These are phyloP conservation scores for Ranitomeya variabilis DNA, from an alignment of 2,113 vertebrate genomes.

Conservation along the genomic window DNA sequence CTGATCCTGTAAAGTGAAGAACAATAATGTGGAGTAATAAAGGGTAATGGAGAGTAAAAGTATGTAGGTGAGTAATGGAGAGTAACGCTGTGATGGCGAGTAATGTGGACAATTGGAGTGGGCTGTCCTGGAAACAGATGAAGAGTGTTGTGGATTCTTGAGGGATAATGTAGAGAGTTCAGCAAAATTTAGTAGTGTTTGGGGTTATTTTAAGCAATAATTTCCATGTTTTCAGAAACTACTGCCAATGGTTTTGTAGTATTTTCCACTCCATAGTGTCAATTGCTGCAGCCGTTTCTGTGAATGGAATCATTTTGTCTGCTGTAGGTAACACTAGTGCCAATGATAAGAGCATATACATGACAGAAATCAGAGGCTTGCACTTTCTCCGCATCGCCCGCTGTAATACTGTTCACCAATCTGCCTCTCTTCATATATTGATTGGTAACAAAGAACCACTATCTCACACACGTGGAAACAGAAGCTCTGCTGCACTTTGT, in stretches of 20 bases:
- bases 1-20: too few relatives aligned
- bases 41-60: not conserved
- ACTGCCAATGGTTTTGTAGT: slow-evolving; percentile 14
- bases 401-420: not conserved
- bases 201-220: slow-evolving; percentile 24
- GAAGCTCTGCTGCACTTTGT: not conserved
- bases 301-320: not conserved
- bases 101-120: not conserved
- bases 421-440: slow-evolving; percentile 1
- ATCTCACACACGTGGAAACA: not conserved
- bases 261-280: not conserved
- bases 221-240: slow-evolving; percentile 6
- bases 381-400: not conserved
- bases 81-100: not conserved
- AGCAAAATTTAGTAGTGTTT: not conserved
- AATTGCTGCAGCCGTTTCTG: not conserved
- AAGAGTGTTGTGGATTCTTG: not conserved
- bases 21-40: not conserved
- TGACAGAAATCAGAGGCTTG: not conserved
- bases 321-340: not conserved
- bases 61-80: not conserved
- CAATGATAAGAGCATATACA: slow-evolving; percentile 7
- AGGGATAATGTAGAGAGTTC: not conserved
- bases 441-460: not conserved
- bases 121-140: not conserved